Base-by-base conservation (phyloP, 1,140 invertebrate species). In the Phymastichus coffea region DNA sequence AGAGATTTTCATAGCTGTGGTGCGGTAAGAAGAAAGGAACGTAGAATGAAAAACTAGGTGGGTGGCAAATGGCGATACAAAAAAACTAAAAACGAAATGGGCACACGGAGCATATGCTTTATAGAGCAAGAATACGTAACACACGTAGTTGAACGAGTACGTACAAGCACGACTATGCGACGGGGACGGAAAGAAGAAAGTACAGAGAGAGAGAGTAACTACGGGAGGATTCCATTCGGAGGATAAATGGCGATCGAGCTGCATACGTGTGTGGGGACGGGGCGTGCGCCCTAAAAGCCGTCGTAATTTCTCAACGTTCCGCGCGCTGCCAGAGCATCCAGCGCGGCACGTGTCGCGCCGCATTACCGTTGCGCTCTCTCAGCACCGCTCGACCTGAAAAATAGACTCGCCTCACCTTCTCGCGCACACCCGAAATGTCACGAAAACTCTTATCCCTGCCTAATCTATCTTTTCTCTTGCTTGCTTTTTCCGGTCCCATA, bases 141-240 rank as follows among this genome's bases (percentile, higher is more conserved):
- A n/a, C n/a, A n/a, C n/a, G n/a, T n/a, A n/a, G n/a, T n/a, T n/a
- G n/a, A n/a, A n/a, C n/a, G n/a, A n/a, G n/a, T n/a, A n/a, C n/a
- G n/a, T n/a, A n/a, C n/a, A n/a, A n/a, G n/a, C n/a, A n/a, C n/a
- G n/a, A n/a, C n/a, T n/a, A n/a, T n/a, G n/a, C n/a, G n/a, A n/a
- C n/a, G n/a, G n/a, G n/a, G n/a, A n/a, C 22, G 41, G 10, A 58
- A 26, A 28, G 51, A 57, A 33, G 60, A 47, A n/a, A 19, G 26
- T 38, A 35, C 37, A 52, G 58, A 57, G 22, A 54, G 56, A 37
- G 47, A 59, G 51, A 44, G 57, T n/a, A n/a, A n/a, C n/a, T n/a
- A n/a, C 38, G 38, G 61, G 62, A 53, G 63, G 58, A 67, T 67
- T 71, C 64, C 66, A 72, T 70, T 69, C 63, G 59, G 56, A 66